Conservation (phyloP, 1,140 invertebrate genomes). For the Bombus turneri region DNA sequence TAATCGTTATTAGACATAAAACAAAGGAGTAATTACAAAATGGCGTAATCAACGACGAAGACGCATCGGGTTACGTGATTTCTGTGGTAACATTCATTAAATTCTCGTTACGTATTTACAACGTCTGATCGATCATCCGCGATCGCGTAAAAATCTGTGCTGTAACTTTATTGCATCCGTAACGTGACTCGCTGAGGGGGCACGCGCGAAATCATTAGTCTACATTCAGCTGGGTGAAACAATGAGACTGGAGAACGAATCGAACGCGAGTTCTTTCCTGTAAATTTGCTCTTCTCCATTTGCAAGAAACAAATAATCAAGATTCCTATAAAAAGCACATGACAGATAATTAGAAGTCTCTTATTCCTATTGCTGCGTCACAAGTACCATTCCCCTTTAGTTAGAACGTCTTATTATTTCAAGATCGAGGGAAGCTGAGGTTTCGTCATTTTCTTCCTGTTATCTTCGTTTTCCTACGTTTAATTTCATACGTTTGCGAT, state of each 20-base stretch:
- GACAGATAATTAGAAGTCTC: background rate
- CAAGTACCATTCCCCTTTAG: no score
- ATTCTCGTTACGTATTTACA: slow-evolving; percentile 45
- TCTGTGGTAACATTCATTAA: slow-evolving; percentile 43
- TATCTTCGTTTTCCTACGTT: no score
- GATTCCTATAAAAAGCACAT: no score
- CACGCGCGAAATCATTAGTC: slow-evolving; percentile 18
- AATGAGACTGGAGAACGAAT: background rate
- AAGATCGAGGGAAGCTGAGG: no score
- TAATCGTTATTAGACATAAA: background rate
- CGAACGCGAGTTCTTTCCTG: background rate
- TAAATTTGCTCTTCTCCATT: background rate
- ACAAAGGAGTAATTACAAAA: slow-evolving; percentile 16
- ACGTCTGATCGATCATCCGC: slow-evolving; percentile 44
- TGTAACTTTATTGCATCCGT: background rate
- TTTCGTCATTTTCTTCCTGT: no score
- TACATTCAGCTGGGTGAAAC: background rate
- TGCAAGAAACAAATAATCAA: background rate
- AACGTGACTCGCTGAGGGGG: slow-evolving; percentile 4
- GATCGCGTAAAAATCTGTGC: slow-evolving; percentile 35
- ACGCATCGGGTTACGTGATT: slow-evolving; percentile 6
- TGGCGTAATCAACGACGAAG: background rate
- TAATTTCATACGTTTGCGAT: no score
- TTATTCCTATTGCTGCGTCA: no score
- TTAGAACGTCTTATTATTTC: no score